Base-by-base conservation (phyloP, 1,140 invertebrate species). In the Zaprionus davidi region DNA sequence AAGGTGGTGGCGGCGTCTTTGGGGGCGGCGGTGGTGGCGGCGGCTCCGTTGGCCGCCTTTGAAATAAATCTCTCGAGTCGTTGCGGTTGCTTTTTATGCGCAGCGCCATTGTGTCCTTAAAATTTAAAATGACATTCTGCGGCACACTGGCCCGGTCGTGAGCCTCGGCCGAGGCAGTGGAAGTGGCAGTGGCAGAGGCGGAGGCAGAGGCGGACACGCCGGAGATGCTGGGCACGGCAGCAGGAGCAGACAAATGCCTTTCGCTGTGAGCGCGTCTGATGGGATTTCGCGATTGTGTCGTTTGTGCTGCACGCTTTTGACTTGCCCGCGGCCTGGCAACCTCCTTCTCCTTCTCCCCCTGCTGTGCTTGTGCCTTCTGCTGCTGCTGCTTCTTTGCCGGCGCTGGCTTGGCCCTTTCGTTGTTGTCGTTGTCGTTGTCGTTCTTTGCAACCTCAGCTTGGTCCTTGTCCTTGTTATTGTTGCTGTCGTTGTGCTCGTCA, bases 61-160 rank as follows among this genome's bases (percentile, higher is more conserved):
- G 83, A 86, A 95, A 95, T 81, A 94, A 94, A 93, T 95, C 94
- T 85, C 94, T 94, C 44, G 94, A 94, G 91, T 95, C 94, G 53
- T 93, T 93, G 85, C 94, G 92, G 81, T 94, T 94, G 75, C 93
- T 93, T 82, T 94, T 95, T n/a, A 95, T 93, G 78, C 96, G 94
- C 71, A 97, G 93, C 20, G 96, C 95, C 96, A 97, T 97, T 17
- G 96, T 97, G 86, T 97, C 94, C 93, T 95, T 93, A 93, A 96
- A 95, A 91, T 91, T 83, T 92, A 93, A 82, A 93, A 93, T 77
- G 93, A 92, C 60, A 94, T 90, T 90, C 74, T 82, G 78, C 28
- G 78, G 72, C 66, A 46, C 76, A 72, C 66, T 81, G 63, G 71
- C 71, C 70, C 26, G 9, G 36, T 55, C 58, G 5, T 70, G 28